Base-by-base conservation (phyloP, 1,140 invertebrate species). In the Drosophila punjabiensis region DNA sequence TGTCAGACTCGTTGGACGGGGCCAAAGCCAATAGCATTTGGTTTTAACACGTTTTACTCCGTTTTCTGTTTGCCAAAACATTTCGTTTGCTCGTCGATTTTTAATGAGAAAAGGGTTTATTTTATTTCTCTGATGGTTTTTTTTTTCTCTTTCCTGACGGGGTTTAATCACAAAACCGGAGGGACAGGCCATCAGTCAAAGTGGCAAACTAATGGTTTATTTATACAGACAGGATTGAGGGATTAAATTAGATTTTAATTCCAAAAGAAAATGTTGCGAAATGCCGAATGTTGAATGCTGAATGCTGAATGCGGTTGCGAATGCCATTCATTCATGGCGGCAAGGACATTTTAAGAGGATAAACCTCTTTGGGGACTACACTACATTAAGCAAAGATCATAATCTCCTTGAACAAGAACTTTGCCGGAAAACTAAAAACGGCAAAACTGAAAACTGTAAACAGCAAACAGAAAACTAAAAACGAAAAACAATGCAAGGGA, bases 31-130 rank as follows among this genome's bases (percentile, higher is more conserved):
- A 70, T 61, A 70, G 76, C 76, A 78, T 69, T 56, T 79, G 75
- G 76, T 79, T 64, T 78, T 77, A 79, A 78, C 76, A 79, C 74
- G 75, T 71, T 79, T 79, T 59, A 41, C 59, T 43, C 64, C 73
- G 67, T 73, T 73, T 53, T 50, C 70, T 77, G 63, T 78, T 64
- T 62, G 73, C 73, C 73, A 61, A 76, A 78, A 78, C 63, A 62
- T 78, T 78, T 76, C 59, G 63, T 55, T 56, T 43, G 56, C 75
- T 78, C 65, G 64, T 79, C 52, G 60, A 79, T 79, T 71, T 79
- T 79, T 79, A 70, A 79, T 79, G 77, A 79, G 76, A 79, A 79
- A 79, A 79, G 66, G 76, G 75, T 78, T 79, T 69, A 71, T 58
- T 71, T 69, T 47, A 43, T 67, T 67, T 67, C 39, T n/a, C 50